These are phyloP conservation scores for Formica aserva DNA, from an alignment of 2,888 invertebrate genomes.

Conservation along the genomic window DNA sequence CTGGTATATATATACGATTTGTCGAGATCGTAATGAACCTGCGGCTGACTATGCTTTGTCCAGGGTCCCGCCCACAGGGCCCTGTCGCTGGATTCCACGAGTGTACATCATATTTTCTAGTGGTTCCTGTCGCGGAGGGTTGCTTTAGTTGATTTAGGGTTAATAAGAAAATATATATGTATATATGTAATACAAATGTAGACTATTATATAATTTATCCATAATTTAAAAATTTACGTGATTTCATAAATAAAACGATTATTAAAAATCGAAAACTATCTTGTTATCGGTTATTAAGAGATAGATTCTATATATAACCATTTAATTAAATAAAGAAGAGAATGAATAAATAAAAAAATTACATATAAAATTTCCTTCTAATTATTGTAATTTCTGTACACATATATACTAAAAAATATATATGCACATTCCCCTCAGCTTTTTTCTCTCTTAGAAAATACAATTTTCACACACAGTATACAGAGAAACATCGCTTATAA, in stretches of 20 bases:
- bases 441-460: background rate
- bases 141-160: slow-evolving; percentile 56
- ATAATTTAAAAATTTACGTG: background rate
- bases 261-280: background rate
- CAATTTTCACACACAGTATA: background rate
- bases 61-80: slow-evolving; percentile 53
- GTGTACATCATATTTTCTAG: slow-evolving; percentile 49
- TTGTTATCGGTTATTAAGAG: background rate
- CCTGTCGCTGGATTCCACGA: slow-evolving; percentile 39
- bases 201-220: slow-evolving; percentile 8
- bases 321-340: background rate
- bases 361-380: background rate
- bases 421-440: background rate
- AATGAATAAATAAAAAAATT: background rate
- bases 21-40: slow-evolving; percentile 58
- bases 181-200: background rate
- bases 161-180: slow-evolving; percentile 48
- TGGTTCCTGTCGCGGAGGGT: slow-evolving; percentile 64
- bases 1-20: slow-evolving; percentile 58
- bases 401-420: background rate
- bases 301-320: background rate
- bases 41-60: slow-evolving; percentile 46
- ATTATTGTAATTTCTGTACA: background rate
- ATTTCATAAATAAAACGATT: background rate
- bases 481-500: background rate